Base-by-base conservation (phyloP, 2,888 invertebrate genomes). In the Subacronicta megacephala region DNA sequence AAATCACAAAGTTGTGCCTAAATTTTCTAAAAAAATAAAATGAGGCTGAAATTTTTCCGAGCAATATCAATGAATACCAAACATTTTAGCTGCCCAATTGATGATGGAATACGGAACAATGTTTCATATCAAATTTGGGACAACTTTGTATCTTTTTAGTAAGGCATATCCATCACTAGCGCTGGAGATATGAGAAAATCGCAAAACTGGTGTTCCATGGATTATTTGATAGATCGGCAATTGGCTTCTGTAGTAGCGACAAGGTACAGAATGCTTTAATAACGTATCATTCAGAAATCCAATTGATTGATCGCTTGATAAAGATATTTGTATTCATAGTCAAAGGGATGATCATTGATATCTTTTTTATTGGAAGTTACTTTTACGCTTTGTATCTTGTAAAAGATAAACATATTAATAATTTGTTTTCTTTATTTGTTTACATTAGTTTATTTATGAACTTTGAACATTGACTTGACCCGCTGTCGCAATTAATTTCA, bases 71-170 rank as follows among this genome's bases (percentile, higher is more conserved):
- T n/a, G n/a, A 1, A 0, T 13, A 12, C 7, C 1, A 4, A 7
- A 56, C 83, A 82, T 85, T 80, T 85, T 86, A 84, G 72, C 18
- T 40, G 45, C 75, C 66, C 73, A 62, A 62, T 72, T 72, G 66
- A 62, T 78, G 74, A 76, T 78, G 75, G 71, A 79, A 81, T 81
- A 80, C 69, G 63, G 73, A 81, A 85, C 82, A 84, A 79, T 82
- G 80, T 80, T 80, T 80, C 77, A 80, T 82, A 81, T 82, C 73
- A 81, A 80, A 79, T 81, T 81, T 75, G 69, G 70, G 77, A 79
- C 75, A 81, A 81, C 70, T 83, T 82, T 82, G 78, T 81, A 75
- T 78, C 72, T 79, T 82, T 83, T 78, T 75, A 74, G 71, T 72
- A 69, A 62, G 57, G 68, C 64, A 72, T 77, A 84, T 84, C 78